A percentile compares a stretch with the other conserved stretches of the same genome.
Conservation (phyloP, 2,797 vertebrate species). For the Melanotaenia parkinsoni region DNA sequence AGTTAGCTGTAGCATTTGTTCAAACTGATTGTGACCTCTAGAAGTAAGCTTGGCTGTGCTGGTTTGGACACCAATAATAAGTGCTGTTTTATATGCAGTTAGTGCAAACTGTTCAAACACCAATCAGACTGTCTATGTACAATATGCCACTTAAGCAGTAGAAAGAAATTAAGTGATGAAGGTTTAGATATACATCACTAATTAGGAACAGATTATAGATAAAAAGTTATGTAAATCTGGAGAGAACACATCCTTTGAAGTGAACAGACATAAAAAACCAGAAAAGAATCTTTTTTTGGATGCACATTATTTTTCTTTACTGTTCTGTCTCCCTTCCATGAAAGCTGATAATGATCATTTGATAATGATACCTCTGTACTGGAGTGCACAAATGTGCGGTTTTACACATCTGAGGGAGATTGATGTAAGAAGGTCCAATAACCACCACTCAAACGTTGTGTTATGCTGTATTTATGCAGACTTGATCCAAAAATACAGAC, state of each 20-base stretch:
- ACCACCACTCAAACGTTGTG: conserved; percentile 47
- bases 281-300: conserved; percentile 65
- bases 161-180: conserved; percentile 32
- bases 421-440: conserved; percentile 66
- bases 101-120: conserved; percentile 7
- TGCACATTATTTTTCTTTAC: conserved; percentile 34
- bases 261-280: conserved; percentile 58
- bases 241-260: conserved; percentile 72
- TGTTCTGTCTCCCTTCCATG: conserved; percentile 44
- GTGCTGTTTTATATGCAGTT: conserved; percentile 3
- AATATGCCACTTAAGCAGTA: conserved; percentile 21
- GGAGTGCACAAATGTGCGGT: conserved; percentile 49
- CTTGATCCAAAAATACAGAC: conserved; percentile 79
- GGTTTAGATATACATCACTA: conserved; percentile 65
- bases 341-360: conserved; percentile 75
- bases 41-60: conserved; percentile 31
- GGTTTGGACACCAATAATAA: conserved; percentile 60
- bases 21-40: conserved; percentile 36
- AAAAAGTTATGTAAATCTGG: conserved; percentile 74
- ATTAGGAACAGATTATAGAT: conserved; percentile 74
- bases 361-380: conserved; percentile 77
- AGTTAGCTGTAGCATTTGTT: conserved; percentile 38
- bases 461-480: conserved; percentile 61
- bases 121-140: conserved; percentile 10
- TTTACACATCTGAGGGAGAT: conserved; percentile 69